phyloP scores from a whole-genome alignment of 1,140 invertebrate genomes.

The Caerostris extrusa region DNA sequence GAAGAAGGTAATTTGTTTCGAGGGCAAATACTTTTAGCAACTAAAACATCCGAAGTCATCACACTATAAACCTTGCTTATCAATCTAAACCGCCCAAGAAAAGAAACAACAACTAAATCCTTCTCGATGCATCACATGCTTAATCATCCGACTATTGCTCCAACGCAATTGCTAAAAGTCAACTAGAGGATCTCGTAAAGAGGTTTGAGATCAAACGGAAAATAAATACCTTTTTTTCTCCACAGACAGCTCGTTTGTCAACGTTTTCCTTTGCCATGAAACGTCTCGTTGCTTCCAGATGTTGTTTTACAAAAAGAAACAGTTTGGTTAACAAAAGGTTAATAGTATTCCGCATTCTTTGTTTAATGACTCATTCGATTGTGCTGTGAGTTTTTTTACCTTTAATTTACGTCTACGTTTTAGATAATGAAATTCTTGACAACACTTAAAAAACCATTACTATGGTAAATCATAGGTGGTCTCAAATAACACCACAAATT shows the following conservation, averaged over 20 bases:
- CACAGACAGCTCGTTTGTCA: neutral
- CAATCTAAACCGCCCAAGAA: too few relatives aligned
- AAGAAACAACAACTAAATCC: neutral
- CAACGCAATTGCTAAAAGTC: neutral
- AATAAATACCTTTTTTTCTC: neutral
- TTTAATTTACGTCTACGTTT: neutral
- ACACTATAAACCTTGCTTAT: too few relatives aligned
- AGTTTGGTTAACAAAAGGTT: neutral
- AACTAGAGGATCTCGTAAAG: neutral
- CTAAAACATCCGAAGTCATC: too few relatives aligned
- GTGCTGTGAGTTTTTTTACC: neutral
- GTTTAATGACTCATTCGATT: neutral
- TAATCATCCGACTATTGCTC: neutral
- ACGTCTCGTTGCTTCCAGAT: neutral
- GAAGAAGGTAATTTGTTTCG: too few relatives aligned
- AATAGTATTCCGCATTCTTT: neutral
- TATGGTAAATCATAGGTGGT: too few relatives aligned
- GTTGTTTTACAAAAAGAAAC: neutral
- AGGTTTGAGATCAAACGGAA: neutral
- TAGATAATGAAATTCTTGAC: neutral
- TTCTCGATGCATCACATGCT: neutral
- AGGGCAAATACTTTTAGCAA: too few relatives aligned
- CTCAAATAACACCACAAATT: too few relatives aligned
- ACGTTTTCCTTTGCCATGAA: neutral
- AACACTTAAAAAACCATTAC: too few relatives aligned